Evolutionary conservation across 1,140 invertebrate species (phyloP).

Genomic region (Brevipalpus yothersi): DNA sequence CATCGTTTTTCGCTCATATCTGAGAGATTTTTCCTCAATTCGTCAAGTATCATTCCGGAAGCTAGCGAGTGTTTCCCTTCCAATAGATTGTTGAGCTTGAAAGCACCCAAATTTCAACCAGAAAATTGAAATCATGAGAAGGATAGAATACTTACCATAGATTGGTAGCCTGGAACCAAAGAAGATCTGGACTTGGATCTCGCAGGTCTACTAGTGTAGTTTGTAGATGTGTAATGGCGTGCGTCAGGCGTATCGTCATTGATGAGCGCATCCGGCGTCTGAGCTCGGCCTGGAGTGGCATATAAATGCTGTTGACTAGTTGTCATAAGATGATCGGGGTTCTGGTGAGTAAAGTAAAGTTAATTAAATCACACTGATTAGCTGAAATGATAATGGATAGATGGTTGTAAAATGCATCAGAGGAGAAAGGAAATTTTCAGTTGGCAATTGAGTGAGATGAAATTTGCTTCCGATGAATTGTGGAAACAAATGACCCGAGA

Average conservation of each 20-base stretch:
- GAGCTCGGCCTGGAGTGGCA: constrained; percentile 7
- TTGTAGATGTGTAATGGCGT: background rate
- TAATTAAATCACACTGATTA: too few species aligned
- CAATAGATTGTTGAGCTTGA: too few species aligned
- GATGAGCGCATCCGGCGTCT: background rate
- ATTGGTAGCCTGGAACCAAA: background rate
- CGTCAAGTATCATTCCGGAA: too few species aligned
- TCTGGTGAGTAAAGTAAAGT: background rate
- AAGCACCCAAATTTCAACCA: too few species aligned
- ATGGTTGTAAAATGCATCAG: too few species aligned
- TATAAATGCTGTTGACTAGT: constrained; percentile 7
- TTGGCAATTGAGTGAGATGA: too few species aligned
- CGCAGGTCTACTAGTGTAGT: background rate
- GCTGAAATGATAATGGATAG: too few species aligned
- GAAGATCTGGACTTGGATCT: constrained; percentile 4
- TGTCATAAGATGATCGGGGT: constrained; percentile 4
- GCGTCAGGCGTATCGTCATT: constrained; percentile 1
- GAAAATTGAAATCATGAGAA: background rate
- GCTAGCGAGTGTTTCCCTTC: too few species aligned
- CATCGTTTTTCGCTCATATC: background rate
- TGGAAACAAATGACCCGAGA: background rate
- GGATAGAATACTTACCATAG: background rate
- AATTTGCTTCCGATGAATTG: background rate
- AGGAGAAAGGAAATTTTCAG: too few species aligned
- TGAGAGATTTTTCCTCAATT: background rate